Percentiles rank a stretch among this genome's conserved stretches.
Evolutionary conservation across 1,140 invertebrate genomes (phyloP).

Genomic region (Caligus rogercresseyi): DNA sequence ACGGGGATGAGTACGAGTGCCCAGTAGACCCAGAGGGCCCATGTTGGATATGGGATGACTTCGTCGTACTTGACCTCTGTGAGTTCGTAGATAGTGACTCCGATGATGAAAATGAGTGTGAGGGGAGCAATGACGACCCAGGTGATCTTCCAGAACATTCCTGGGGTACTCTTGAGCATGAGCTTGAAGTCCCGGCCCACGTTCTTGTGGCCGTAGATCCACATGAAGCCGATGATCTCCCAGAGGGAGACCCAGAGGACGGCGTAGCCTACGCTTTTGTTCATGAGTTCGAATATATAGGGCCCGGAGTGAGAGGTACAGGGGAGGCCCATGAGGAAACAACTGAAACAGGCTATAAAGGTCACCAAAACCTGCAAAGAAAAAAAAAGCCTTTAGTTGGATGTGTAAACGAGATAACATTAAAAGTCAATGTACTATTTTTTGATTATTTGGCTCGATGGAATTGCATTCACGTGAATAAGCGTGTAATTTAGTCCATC

Average conservation of each 20-base stretch:
- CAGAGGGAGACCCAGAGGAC: slow-evolving; percentile 26
- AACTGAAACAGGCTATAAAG: slow-evolving; percentile 43
- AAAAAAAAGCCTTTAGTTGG: slow-evolving; percentile 43
- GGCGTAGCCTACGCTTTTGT: slow-evolving; percentile 24
- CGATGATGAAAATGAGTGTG: slow-evolving; percentile 12
- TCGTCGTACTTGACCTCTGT: slow-evolving; percentile 4
- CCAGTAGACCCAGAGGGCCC: slow-evolving; percentile 1
- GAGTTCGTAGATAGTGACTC: slow-evolving; percentile 13
- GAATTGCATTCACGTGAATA: too few relatives aligned
- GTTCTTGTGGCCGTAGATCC: slow-evolving; percentile 32
- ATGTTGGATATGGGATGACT: slow-evolving; percentile 13
- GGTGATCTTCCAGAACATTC: slow-evolving; percentile 4
- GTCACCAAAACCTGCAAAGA: slow-evolving; percentile 29
- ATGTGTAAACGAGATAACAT: too few relatives aligned
- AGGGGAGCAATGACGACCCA: slow-evolving; percentile 16
- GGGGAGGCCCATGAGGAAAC: slow-evolving; percentile 51
- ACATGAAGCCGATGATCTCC: slow-evolving; percentile 30
- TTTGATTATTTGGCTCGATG: too few relatives aligned
- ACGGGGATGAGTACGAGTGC: slow-evolving; percentile 15
- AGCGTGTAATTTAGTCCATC: too few relatives aligned
- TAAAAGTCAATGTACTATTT: too few relatives aligned
- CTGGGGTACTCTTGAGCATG: slow-evolving; percentile 27
- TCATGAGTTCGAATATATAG: slow-evolving; percentile 30
- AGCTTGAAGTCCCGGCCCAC: slow-evolving; percentile 31
- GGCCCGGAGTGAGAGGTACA: slow-evolving; percentile 48